Evolutionary conservation across 23 tunicate genomes (phyloP).

Genomic region (Styela plicata): DNA sequence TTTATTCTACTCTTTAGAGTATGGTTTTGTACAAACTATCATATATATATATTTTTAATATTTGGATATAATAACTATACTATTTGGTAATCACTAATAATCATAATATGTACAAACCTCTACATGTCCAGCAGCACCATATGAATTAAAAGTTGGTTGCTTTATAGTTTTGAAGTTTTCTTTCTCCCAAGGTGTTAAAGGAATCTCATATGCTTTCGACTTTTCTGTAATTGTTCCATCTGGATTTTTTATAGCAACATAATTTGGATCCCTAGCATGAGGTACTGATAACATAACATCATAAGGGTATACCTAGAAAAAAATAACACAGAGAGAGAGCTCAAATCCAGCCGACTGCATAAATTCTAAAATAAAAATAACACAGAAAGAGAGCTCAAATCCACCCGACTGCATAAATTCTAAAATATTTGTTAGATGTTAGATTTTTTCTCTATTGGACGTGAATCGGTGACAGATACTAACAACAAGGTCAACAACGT

Average conservation of each 20-base stretch:
- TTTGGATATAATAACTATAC: no score
- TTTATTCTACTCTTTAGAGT: no score
- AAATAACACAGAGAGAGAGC: no score
- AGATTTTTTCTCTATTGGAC: no score
- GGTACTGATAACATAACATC: slow-evolving; percentile 76
- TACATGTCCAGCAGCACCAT: slow-evolving; percentile 60
- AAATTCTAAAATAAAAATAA: background rate
- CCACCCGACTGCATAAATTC: background rate
- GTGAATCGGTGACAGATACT: no score
- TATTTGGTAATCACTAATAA: no score
- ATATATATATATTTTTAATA: no score
- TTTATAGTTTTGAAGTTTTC: slow-evolving; percentile 44
- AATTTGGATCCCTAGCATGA: slow-evolving; percentile 55
- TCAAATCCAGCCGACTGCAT: background rate
- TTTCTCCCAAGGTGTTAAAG: slow-evolving; percentile 22
- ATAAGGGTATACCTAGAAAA: slow-evolving; percentile 36
- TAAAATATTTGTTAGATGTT: background rate
- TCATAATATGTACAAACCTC: slow-evolving; percentile 6
- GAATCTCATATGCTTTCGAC: slow-evolving; percentile 44
- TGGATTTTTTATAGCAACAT: slow-evolving; percentile 42
- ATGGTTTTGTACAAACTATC: no score
- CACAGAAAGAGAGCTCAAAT: background rate
- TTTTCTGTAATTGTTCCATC: slow-evolving; percentile 45
- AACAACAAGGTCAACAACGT: no score
- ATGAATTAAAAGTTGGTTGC: slow-evolving; percentile 55